Evolutionary conservation across 2,113 vertebrate genomes (phyloP).

Genomic region (Macrotis lagotis): DNA sequence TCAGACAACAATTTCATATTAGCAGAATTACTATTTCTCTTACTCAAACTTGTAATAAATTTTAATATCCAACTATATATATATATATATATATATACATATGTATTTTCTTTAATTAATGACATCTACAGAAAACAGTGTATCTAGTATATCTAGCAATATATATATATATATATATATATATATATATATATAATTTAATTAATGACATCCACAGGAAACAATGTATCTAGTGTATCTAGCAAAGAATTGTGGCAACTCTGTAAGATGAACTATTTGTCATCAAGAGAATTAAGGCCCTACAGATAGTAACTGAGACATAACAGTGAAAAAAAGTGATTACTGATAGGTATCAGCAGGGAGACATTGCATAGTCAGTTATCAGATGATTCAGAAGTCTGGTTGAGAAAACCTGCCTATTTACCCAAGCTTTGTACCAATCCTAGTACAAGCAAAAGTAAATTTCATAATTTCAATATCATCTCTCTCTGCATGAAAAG

Average conservation of each 20-base stretch:
- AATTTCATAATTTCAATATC: conserved; percentile 65
- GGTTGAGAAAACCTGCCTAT: conserved; percentile 65
- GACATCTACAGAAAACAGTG: neutral
- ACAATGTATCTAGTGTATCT: neutral
- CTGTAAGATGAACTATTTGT: neutral
- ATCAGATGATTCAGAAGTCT: conserved; percentile 58
- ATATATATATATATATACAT: too few relatives aligned
- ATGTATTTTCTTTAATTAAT: neutral
- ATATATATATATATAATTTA: neutral
- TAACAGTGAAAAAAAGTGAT: neutral
- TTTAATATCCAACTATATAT: neutral
- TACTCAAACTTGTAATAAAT: neutral
- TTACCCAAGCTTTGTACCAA: conserved; percentile 65
- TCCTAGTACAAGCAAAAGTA: conserved; percentile 71
- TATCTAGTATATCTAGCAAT: neutral
- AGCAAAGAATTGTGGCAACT: conserved; percentile 27
- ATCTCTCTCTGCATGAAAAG: conserved; percentile 52
- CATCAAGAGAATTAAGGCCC: neutral
- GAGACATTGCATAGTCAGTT: conserved; percentile 24
- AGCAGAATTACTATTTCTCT: neutral
- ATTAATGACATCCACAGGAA: neutral
- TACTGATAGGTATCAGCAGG: conserved; percentile 19
- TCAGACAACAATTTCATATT: neutral
- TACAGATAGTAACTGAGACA: neutral
- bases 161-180: too few relatives aligned